Base-by-base conservation (phyloP, 2,113 vertebrate species). In the Rhea americana region DNA sequence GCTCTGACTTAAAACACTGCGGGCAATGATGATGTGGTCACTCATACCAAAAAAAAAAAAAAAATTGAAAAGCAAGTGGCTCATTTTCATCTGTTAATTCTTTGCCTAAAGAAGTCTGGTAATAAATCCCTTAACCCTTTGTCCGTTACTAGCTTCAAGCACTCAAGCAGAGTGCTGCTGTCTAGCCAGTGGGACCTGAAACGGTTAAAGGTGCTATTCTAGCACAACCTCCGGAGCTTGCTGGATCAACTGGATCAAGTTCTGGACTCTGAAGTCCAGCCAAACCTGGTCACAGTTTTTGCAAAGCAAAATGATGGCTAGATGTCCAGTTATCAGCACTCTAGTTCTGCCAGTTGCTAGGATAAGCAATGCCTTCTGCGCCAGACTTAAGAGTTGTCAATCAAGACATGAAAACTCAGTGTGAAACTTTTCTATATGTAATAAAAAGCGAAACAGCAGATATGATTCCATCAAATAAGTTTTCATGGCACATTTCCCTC, bases 241-340 rank as follows among this genome's bases (percentile, higher is more conserved):
- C n/a, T n/a, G n/a, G n/a, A n/a, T n/a, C n/a, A n/a, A n/a, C 53
- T 91, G 94, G 97, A 94, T 56, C 26, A 95, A 91, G 87, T 87
- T 51, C 62, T 84, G 75, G 83, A 84, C 50, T 43, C n/a, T 82
- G 85, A 93, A 85, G 94, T 83, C 66, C 92, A 93, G 96, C 96
- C 97, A 97, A 96, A 89, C 93, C 93, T 90, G 84, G 78, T 66
- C 89, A 91, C 83, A 94, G 55, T 91, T 95, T 96, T 94, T 90
- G 92, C 35, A 81, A 85, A 94, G 87, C 35, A 72, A 87, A 92
- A 93, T 6, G 67, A 97, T 96, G 96, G 97, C 95, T 95, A 94
- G 95, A 94, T 62, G 86, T 96, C 90, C 91, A 93, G 96, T 95
- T 95, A 94, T 84, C 88, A 61, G 76, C 50, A 45, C 50, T n/a